Percentiles rank a stretch among this genome's conserved stretches.
Conservation (phyloP, 2,888 invertebrate genomes). For the Pristionchus arcanus region DNA sequence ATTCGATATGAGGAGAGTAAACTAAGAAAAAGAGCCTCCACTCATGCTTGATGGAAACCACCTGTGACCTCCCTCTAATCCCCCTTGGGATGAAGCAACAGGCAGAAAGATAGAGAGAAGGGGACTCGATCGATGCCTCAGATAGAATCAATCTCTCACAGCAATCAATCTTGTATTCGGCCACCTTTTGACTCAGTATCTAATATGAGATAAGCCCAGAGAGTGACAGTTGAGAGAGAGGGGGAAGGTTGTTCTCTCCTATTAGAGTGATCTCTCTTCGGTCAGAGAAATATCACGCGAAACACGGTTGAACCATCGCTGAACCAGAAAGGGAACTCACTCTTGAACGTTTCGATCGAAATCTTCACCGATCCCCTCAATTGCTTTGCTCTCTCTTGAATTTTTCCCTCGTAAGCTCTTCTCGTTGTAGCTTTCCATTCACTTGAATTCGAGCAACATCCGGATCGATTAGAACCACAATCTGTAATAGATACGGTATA, state of each 20-base stretch:
- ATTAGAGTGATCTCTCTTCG: background rate
- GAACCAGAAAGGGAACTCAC: conserved; percentile 11
- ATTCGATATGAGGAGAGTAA: background rate
- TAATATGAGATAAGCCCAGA: conserved; percentile 27
- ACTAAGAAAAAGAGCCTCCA: background rate
- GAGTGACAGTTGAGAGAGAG: background rate
- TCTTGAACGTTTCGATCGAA: background rate
- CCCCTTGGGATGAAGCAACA: conserved; percentile 39
- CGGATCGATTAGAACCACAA: conserved; percentile 36
- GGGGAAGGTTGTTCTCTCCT: background rate
- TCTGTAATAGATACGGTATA: conserved; percentile 36
- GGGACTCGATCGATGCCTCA: background rate
- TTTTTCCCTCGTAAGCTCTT: conserved; percentile 46
- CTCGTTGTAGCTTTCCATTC: conserved; percentile 41
- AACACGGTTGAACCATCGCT: background rate
- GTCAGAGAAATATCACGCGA: background rate
- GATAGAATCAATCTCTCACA: conserved; percentile 1
- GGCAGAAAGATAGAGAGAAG: no score
- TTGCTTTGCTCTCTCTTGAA: conserved; percentile 15
- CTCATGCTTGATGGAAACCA: conserved; percentile 1
- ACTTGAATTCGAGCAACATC: conserved; percentile 46
- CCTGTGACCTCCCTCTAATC: conserved; percentile 27
- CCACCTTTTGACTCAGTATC: conserved; percentile 31
- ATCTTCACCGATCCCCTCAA: background rate
- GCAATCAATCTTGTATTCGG: conserved; percentile 9